Percentiles rank a stretch among this genome's conserved stretches.
phyloP scores from a whole-genome alignment of 2,797 vertebrate species.

The Lagorchestes hirsutus region DNA sequence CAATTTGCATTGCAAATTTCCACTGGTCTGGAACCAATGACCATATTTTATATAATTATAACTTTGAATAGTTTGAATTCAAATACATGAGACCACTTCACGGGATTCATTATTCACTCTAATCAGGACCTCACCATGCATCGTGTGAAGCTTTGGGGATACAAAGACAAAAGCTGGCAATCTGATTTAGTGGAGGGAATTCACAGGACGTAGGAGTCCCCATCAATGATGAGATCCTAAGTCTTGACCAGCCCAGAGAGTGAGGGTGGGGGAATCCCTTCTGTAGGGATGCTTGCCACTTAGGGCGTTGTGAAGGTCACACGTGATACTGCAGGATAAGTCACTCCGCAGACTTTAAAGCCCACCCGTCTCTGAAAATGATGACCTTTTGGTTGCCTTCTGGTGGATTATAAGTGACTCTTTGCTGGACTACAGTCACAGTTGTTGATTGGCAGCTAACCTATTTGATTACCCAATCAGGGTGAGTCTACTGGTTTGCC shows the following conservation, averaged over 20 bases:
- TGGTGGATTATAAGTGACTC: conserved; percentile 65
- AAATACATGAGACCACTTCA: not conserved
- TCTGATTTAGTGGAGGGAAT: not conserved
- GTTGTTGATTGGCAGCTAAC: conserved; percentile 76
- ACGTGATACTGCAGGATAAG: not conserved
- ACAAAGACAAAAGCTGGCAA: not conserved
- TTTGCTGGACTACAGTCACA: conserved; percentile 74
- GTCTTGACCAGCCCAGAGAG: not conserved
- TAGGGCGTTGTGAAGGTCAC: not conserved
- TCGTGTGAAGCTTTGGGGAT: not conserved
- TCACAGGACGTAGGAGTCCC: not conserved
- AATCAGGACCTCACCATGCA: not conserved
- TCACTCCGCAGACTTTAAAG: not conserved
- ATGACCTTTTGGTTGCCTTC: conserved; percentile 74
- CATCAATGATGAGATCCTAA: not conserved
- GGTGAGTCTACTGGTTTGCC: conserved; percentile 20
- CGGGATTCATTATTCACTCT: not conserved
- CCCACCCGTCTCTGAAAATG: conserved; percentile 66
- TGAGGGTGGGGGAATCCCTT: not conserved
- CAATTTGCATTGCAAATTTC: not conserved
- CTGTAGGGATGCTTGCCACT: not conserved
- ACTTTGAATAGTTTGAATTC: not conserved
- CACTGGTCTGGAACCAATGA: not conserved
- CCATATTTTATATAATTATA: not conserved
- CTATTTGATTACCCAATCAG: conserved; percentile 74